Evolutionary conservation across 2,113 vertebrate genomes (phyloP), one percentile per base, ranked within the genome.

Genomic region (Climacteris rufus): DNA sequence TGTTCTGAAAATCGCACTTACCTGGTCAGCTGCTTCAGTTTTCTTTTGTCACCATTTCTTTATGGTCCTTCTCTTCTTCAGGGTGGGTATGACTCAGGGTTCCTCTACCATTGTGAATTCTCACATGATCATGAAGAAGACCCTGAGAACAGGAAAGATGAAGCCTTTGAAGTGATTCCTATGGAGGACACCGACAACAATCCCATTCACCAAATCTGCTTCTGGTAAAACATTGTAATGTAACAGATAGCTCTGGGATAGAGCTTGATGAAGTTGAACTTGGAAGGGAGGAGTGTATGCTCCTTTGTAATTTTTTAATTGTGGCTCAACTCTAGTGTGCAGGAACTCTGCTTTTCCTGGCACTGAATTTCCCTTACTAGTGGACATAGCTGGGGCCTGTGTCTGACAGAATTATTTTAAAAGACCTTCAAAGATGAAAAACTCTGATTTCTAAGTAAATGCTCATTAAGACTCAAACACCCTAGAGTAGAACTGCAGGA

Each of bases 81-180:
- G 99, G 99, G 98, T 47, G 99, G 98, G 5, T 99, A 98, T 56
- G 99, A 99, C 88, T 96, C 99, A 28, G 99, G 99, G 30, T 99
- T 98, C 92, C 96, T 99, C 18, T 99, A 99, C 91, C 99, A 99
- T 42, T 99, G 99, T 74, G 93, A 97, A 64, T 99, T 99, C 94
- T 80, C 97, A 91, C 9, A 97, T n/a, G 97, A 97, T 94, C 59
- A 24, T 7, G 59, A 87, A 4, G 76, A 87, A 35, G 93, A 98
- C 50, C 95, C 96, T 91, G 76, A 97, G 91, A 45, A 85, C 37
- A 96, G 89, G 66, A 94, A 96, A 92, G 98, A 99, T 66, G 98
- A 99, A 82, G 98, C 99, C 10, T 99, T 99, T 94, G 97, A 97
- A 94, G 98, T 98, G 82, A 95, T 98, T 80, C 91, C 96, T 50